Conservation (phyloP, 1,140 invertebrate genomes). For the Tribolium castaneum region DNA sequence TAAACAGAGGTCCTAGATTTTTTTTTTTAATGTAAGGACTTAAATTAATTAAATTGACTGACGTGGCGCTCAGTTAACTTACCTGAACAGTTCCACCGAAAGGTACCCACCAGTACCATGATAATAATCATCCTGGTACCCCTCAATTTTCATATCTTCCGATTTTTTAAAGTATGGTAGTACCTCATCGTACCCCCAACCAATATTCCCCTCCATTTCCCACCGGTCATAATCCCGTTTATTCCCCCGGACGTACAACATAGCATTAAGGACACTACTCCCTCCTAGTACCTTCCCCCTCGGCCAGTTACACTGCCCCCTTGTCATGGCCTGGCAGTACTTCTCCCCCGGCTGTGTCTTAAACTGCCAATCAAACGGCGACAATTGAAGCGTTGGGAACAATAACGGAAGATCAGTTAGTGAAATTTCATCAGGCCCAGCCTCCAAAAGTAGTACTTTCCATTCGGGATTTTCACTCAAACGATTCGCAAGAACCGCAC, state of each 20-base stretch:
- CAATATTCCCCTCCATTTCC: slow-evolving; percentile 77
- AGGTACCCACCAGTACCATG: slow-evolving; percentile 78
- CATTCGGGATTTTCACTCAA: slow-evolving; percentile 77
- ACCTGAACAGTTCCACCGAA: slow-evolving; percentile 73
- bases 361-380: slow-evolving; percentile 83
- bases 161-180: slow-evolving; percentile 85
- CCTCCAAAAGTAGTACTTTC: slow-evolving; percentile 84
- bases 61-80: too few species aligned
- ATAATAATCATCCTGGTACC: slow-evolving; percentile 70
- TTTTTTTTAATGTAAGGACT: too few species aligned
- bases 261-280: slow-evolving; percentile 85
- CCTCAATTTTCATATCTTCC: slow-evolving; percentile 76
- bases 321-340: slow-evolving; percentile 74
- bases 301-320: slow-evolving; percentile 76
- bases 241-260: slow-evolving; percentile 91
- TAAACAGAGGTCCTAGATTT: too few species aligned
- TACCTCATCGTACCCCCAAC: slow-evolving; percentile 82
- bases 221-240: slow-evolving; percentile 86
- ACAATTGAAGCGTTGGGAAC: slow-evolving; percentile 79
- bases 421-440: slow-evolving; percentile 80
- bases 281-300: slow-evolving; percentile 85
- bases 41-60: too few species aligned
- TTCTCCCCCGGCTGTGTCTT: slow-evolving; percentile 76
- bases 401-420: slow-evolving; percentile 80
- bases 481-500: slow-evolving; percentile 82